Base-by-base conservation (phyloP, 2,888 invertebrate species). In the Drosophila incognita region DNA sequence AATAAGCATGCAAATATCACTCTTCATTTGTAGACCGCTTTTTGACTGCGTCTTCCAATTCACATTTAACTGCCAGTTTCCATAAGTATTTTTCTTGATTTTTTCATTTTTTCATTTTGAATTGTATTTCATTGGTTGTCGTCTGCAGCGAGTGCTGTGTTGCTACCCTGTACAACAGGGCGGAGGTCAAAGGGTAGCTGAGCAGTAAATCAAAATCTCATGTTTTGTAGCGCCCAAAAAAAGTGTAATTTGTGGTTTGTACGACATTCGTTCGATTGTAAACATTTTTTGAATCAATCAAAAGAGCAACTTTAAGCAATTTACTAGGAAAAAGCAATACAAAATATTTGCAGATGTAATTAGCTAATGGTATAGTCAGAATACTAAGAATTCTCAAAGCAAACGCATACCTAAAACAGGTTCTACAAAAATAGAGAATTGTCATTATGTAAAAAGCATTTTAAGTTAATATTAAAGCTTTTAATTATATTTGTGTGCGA, bases 61-160 rank as follows among this genome's bases (percentile, higher is more conserved):
- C 72, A 67, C 81, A 80, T 78, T 78, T 72, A 76, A 78, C 76
- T 80, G 78, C 72, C 76, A 78, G 76, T 68, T 80, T 65, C 52
- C 73, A 68, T 57, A 72, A 72, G 81, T 72, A 56, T 78, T 62
- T 59, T 56, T 24, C 15, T 8, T 4, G 4, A 8, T 46, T 59
- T 52, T 38, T 40, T 40, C 31, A 33, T 8, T 40, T 27, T 29
- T 40, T 13, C 6, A 51, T 51, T 35, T 54, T 59, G 71, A 61
- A 61, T 74, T 72, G 76, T 69, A 67, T 79, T 81, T 88, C 74
- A 77, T 76, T 77, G 77, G 77, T 76, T 83, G 84, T 87, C 75
- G 84, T 75, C 76, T 73, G 62, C 72, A 68, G 83, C 60, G 42
- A 38, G 38, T 38, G 15, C 33, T 38, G 27, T 13, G 11, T 4